phyloP scores from a whole-genome alignment of 2,888 invertebrate species.

The Chymomyza fuscimana region DNA sequence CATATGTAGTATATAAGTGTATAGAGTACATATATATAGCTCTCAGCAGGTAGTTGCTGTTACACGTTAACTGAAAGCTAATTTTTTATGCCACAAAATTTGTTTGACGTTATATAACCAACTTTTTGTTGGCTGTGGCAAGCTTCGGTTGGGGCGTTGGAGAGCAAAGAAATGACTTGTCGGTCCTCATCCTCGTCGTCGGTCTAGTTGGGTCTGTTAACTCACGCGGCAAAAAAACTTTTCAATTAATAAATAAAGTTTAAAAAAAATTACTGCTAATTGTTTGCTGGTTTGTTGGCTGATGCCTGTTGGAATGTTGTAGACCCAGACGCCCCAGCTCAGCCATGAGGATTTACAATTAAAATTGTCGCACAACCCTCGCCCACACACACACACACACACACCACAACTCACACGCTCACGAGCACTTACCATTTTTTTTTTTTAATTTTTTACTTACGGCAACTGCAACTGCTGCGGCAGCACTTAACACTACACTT shows the following conservation, averaged over 20 bases:
- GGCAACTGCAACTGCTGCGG: conserved; percentile 1
- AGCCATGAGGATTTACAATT: conserved; percentile 8
- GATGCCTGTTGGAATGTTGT: neutral
- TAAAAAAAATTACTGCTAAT: conserved; percentile 47
- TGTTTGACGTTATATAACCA: conserved; percentile 42
- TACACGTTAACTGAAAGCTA: conserved; percentile 54
- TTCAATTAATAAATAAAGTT: conserved; percentile 66
- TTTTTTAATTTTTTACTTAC: neutral
- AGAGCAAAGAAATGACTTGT: neutral
- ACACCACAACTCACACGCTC: neutral
- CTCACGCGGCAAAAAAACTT: conserved; percentile 53
- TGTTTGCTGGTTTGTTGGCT: conserved; percentile 46
- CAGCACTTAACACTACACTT: conserved; percentile 13
- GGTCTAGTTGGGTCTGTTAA: conserved; percentile 24
- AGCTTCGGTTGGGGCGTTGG: neutral
- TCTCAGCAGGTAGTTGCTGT: conserved; percentile 8
- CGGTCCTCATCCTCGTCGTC: conserved; percentile 13
- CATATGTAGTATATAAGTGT: neutral
- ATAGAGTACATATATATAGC: neutral
- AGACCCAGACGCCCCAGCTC: neutral
- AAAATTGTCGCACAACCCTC: neutral
- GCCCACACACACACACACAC: neutral
- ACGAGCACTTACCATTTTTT: neutral
- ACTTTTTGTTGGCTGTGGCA: conserved; percentile 37
- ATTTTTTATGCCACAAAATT: conserved; percentile 57